Evolutionary conservation across 1,140 invertebrate genomes (phyloP).

Genomic region (Oncopeltus fasciatus): DNA sequence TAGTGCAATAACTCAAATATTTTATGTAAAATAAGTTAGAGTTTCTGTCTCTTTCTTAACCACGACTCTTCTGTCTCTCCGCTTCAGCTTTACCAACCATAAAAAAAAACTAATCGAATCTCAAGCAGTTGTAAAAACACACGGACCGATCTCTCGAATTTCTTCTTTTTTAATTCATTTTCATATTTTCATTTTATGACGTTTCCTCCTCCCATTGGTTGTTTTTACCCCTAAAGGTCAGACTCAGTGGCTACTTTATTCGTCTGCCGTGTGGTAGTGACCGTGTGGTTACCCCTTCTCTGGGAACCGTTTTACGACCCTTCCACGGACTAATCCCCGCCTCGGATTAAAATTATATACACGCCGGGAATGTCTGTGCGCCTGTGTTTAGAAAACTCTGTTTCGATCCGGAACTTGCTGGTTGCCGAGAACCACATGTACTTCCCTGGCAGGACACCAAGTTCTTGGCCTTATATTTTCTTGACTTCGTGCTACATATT

Average conservation of each 20-base stretch:
- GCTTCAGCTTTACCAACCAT: not conserved
- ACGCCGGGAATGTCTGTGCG: no score
- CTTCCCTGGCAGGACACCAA: no score
- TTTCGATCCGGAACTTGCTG: no score
- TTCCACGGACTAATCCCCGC: not conserved
- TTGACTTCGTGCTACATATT: no score
- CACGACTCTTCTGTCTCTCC: not conserved
- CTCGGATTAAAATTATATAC: not conserved
- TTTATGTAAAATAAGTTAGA: constrained; percentile 7
- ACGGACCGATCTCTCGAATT: not conserved
- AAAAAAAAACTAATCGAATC: constrained; percentile 9
- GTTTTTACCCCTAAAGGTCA: not conserved
- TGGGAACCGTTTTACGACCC: not conserved
- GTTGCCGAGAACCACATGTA: no score
- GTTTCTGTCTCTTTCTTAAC: not conserved
- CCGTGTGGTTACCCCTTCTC: not conserved
- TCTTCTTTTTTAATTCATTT: not conserved
- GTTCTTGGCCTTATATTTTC: no score
- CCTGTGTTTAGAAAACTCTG: no score
- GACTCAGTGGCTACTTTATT: not conserved
- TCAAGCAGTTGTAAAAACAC: constrained; percentile 5
- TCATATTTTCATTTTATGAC: constrained; percentile 5
- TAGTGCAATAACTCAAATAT: constrained; percentile 1
- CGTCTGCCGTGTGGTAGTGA: not conserved
- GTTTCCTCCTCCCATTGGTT: not conserved